Evolutionary conservation across 2,888 invertebrate genomes (phyloP).

Genomic region (Parochlus steinenii): DNA sequence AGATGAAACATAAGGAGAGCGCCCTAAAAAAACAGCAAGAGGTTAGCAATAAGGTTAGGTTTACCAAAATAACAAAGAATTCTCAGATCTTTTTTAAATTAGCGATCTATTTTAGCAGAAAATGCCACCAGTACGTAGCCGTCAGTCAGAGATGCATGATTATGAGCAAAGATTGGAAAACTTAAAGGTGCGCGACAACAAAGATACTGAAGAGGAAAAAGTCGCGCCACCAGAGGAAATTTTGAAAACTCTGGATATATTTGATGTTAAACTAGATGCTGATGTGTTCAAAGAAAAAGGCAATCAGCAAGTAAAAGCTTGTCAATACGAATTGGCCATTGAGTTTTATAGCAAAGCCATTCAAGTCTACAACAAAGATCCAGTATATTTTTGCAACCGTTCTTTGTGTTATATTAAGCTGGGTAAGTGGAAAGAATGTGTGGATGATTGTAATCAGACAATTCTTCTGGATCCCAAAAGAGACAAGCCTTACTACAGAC

Average conservation of each 20-base stretch:
- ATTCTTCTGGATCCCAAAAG: constrained; percentile 60
- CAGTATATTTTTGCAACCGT: constrained; percentile 73
- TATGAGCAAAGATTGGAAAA: neutral
- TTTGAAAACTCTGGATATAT: neutral
- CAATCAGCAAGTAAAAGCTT: constrained; percentile 58
- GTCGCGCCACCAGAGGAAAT: neutral
- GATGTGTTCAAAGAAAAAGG: constrained; percentile 38
- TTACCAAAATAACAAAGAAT: neutral
- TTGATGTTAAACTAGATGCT: constrained; percentile 6
- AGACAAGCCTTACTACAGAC: constrained; percentile 68
- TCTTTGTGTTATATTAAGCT: constrained; percentile 73
- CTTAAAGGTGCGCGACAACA: neutral
- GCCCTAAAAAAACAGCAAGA: constrained; percentile 17
- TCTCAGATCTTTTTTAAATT: neutral
- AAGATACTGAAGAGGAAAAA: neutral
- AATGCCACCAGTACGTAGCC: constrained; percentile 4
- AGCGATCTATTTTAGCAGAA: neutral
- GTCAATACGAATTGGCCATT: constrained; percentile 75
- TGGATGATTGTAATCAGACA: constrained; percentile 63
- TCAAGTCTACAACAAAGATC: constrained; percentile 55
- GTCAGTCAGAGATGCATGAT: neutral
- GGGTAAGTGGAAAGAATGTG: constrained; percentile 42
- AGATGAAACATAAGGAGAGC: constrained; percentile 26
- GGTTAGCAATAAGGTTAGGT: constrained; percentile 18
- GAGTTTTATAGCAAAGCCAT: constrained; percentile 78